Conservation (phyloP, 2,888 invertebrate genomes). For the Pyrrhosoma nymphula region DNA sequence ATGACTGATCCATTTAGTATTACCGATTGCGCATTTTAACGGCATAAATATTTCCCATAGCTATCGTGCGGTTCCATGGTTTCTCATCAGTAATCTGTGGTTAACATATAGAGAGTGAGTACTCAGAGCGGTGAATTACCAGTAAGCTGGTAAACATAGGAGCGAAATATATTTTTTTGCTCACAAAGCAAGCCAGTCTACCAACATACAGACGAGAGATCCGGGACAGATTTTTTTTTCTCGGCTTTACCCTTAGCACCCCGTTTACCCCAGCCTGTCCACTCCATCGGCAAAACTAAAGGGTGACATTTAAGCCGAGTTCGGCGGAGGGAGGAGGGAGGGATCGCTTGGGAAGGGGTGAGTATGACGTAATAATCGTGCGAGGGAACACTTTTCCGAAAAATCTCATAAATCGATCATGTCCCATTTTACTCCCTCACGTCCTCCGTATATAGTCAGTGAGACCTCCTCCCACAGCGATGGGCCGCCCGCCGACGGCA, state of each 20-base stretch:
- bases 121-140: no score
- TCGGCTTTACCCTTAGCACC: not conserved
- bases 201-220: not conserved
- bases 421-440: slow-evolving; percentile 37
- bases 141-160: no score
- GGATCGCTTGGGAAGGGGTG: not conserved
- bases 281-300: slow-evolving; percentile 30
- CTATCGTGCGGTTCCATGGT: no score
- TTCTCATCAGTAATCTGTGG: no score
- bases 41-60: no score
- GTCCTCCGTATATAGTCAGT: not conserved
- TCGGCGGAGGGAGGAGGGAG: not conserved
- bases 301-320: slow-evolving; percentile 48
- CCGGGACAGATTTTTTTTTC: not conserved
- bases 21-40: no score
- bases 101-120: no score
- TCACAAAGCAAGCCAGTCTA: not conserved
- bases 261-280: not conserved
- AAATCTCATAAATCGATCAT: slow-evolving; percentile 65
- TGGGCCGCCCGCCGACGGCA: not conserved
- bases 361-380: slow-evolving; percentile 51
- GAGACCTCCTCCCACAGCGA: not conserved
- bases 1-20: no score
- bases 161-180: no score
- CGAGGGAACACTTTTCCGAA: slow-evolving; percentile 59